Conservation (phyloP, 2,797 vertebrate species). For the Podarcis siculus region DNA sequence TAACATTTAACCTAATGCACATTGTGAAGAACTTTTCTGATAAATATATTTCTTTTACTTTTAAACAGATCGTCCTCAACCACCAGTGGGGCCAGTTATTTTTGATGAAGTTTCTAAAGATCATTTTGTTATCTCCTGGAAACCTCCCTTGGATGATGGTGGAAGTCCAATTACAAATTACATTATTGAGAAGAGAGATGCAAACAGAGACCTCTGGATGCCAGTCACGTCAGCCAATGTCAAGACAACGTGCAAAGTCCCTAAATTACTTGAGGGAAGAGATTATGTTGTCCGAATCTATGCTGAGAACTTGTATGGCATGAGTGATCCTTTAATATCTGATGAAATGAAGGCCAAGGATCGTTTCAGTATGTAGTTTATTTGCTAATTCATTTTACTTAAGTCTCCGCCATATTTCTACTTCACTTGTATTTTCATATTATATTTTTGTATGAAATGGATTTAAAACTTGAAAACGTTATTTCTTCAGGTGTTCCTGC, state of each 20-base stretch:
- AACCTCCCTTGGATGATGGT: slow-evolving; percentile 94
- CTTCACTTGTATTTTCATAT: not conserved
- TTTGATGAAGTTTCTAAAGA: slow-evolving; percentile 97
- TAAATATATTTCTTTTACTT: slow-evolving; percentile 35
- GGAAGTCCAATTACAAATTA: slow-evolving; percentile 95
- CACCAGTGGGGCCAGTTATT: slow-evolving; percentile 93
- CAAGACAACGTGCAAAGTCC: slow-evolving; percentile 94
- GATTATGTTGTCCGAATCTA: slow-evolving; percentile 94
- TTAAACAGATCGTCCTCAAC: slow-evolving; percentile 89
- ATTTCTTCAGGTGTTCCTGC: slow-evolving; percentile 90
- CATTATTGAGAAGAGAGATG: slow-evolving; percentile 93
- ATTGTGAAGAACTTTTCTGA: not conserved
- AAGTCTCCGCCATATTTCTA: slow-evolving; percentile 24
- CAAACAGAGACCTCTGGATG: slow-evolving; percentile 93
- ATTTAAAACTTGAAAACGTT: slow-evolving; percentile 43
- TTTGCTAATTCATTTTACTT: slow-evolving; percentile 50
- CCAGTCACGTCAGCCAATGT: slow-evolving; percentile 91
- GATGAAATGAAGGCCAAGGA: slow-evolving; percentile 97
- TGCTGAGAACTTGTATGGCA: slow-evolving; percentile 97
- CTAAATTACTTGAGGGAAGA: slow-evolving; percentile 92
- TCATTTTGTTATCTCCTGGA: slow-evolving; percentile 96
- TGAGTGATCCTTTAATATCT: slow-evolving; percentile 95
- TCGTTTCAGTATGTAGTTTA: slow-evolving; percentile 88
- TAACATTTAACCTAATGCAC: not conserved
- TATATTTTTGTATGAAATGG: not conserved